Conservation (phyloP, 2,888 invertebrate species). For the Xylota sylvarum region DNA sequence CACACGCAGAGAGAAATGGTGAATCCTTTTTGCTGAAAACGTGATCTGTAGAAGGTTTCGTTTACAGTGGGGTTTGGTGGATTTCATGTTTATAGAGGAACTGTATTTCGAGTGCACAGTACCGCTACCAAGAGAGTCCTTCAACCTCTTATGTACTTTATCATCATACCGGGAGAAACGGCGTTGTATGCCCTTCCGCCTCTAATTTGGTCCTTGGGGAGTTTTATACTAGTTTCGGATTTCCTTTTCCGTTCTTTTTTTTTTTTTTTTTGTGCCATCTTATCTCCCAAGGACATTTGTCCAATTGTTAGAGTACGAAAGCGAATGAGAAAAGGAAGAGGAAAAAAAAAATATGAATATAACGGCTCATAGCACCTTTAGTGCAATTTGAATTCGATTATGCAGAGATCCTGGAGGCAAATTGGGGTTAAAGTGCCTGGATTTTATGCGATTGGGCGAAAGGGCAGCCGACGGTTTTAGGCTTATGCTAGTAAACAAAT, state of each 20-base stretch:
- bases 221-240: constrained; percentile 34
- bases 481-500: constrained; percentile 37
- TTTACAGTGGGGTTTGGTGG: neutral
- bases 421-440: constrained; percentile 53
- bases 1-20: constrained; percentile 3
- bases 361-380: constrained; percentile 40
- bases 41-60: constrained; percentile 39
- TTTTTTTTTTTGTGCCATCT: neutral
- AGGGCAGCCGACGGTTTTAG: neutral
- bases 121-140: constrained; percentile 28
- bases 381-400: constrained; percentile 68
- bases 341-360: constrained; percentile 6
- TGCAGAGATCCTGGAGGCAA: constrained; percentile 44
- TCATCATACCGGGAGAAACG: constrained; percentile 20
- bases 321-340: constrained; percentile 9
- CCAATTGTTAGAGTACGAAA: constrained; percentile 1
- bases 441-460: constrained; percentile 43
- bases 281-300: constrained; percentile 7
- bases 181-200: constrained; percentile 4
- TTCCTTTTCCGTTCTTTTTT: constrained; percentile 9
- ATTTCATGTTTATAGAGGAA: constrained; percentile 12
- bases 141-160: constrained; percentile 15
- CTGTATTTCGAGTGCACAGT: constrained; percentile 12
- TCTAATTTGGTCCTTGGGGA: constrained; percentile 50
- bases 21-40: constrained; percentile 49